Evolutionary conservation across 2,888 invertebrate species (phyloP).

Genomic region (Agrochola lota): DNA sequence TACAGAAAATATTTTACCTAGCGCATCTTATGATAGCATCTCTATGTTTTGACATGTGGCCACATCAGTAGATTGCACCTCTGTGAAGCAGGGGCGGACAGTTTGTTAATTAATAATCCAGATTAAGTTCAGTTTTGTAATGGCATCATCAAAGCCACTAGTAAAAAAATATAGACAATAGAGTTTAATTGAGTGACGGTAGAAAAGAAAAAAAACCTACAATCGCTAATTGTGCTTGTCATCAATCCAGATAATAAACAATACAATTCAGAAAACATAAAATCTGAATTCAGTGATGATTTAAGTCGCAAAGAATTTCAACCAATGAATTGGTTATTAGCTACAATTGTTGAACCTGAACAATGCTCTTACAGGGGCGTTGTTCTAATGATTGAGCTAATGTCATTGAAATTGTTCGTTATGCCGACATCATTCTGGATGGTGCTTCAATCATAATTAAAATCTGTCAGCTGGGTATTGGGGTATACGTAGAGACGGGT

Average conservation of each 20-base stretch:
- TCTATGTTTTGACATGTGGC: neutral
- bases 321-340: slow-evolving; percentile 44
- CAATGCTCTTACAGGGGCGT: slow-evolving; percentile 40
- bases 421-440: slow-evolving; percentile 11
- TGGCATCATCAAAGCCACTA: neutral
- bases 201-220: slow-evolving; percentile 1
- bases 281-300: slow-evolving; percentile 45
- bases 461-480: slow-evolving; percentile 26
- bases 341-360: slow-evolving; percentile 47
- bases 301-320: slow-evolving; percentile 43
- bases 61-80: neutral
- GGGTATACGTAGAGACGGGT: neutral
- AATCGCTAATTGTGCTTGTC: neutral
- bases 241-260: slow-evolving; percentile 32
- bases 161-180: neutral
- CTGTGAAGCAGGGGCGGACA: neutral
- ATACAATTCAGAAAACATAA: slow-evolving; percentile 31
- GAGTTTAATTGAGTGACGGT: neutral
- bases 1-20: neutral
- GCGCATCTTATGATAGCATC: too few relatives aligned
- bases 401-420: slow-evolving; percentile 47
- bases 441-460: slow-evolving; percentile 57
- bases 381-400: slow-evolving; percentile 50
- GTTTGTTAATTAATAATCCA: neutral
- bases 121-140: neutral